These are phyloP conservation scores for Delia radicum DNA, from an alignment of 1,140 invertebrate species.

Conservation along the genomic window DNA sequence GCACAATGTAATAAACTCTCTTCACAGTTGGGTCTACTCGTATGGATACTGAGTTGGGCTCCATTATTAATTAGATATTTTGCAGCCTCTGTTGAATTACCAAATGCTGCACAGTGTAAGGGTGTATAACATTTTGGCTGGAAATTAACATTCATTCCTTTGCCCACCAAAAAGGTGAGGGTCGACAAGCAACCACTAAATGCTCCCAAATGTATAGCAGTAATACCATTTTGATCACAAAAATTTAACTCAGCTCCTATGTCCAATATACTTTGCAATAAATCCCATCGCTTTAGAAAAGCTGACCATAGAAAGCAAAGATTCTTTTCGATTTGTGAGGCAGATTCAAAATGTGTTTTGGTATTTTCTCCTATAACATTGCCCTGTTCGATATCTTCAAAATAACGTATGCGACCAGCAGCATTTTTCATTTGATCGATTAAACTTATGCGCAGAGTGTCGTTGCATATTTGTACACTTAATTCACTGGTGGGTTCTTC, in stretches of 20 bases:
- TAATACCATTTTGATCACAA: conserved; percentile 68
- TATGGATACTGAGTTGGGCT: conserved; percentile 60
- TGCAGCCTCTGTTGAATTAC: conserved; percentile 71
- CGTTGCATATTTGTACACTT: conserved; percentile 71
- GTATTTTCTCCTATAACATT: conserved; percentile 63
- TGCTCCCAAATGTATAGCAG: conserved; percentile 72
- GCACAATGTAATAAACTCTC: conserved; percentile 78
- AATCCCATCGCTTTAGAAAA: conserved; percentile 66
- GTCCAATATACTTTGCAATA: conserved; percentile 63
- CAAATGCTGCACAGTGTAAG: conserved; percentile 79
- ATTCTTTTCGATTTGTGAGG: conserved; percentile 67
- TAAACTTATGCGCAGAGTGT: conserved; percentile 69
- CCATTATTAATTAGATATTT: conserved; percentile 70
- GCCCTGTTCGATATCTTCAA: conserved; percentile 70
- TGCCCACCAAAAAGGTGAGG: conserved; percentile 66
- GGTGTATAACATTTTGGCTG: conserved; percentile 70
- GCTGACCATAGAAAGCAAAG: conserved; percentile 70
- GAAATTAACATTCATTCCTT: conserved; percentile 68
- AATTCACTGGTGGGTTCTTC: conserved; percentile 70
- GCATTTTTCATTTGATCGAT: conserved; percentile 70
- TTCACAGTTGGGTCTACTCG: conserved; percentile 65
- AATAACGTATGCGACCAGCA: conserved; percentile 64
- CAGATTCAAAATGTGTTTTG: conserved; percentile 58
- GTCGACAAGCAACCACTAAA: conserved; percentile 75
- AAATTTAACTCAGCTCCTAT: conserved; percentile 69